Percentiles rank a stretch among this genome's conserved stretches.
These are phyloP conservation scores for Drosophila orena DNA, from an alignment of 1,140 invertebrate genomes.

Conservation along the genomic window DNA sequence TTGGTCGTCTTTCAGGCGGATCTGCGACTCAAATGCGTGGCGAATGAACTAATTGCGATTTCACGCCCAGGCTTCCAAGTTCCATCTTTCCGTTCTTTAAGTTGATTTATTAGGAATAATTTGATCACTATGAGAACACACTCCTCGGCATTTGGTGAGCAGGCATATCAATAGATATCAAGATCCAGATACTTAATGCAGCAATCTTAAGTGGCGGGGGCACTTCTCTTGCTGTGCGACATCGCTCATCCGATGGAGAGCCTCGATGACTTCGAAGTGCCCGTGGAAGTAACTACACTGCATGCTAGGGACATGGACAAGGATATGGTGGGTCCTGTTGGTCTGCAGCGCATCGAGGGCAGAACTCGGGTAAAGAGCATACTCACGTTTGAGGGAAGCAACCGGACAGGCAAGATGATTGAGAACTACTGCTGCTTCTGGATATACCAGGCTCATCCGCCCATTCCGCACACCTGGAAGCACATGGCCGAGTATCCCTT, in stretches of 20 bases:
- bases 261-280: constrained; percentile 28
- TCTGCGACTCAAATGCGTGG: not conserved
- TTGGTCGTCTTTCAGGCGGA: no score
- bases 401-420: constrained; percentile 14
- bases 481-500: constrained; percentile 43
- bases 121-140: not conserved
- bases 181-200: no score
- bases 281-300: constrained; percentile 33
- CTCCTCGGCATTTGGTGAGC: not conserved
- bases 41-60: constrained; percentile 12
- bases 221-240: not conserved
- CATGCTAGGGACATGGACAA: no score
- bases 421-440: constrained; percentile 64
- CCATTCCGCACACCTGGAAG: constrained; percentile 22
- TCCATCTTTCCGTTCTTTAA: not conserved
- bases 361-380: constrained; percentile 24
- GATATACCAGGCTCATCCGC: constrained; percentile 51
- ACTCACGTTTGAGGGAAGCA: not conserved
- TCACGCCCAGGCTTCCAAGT: not conserved
- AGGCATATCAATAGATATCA: no score
- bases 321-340: not conserved
- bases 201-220: not conserved
- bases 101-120: not conserved
- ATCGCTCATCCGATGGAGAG: no score
- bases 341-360: constrained; percentile 11